Evolutionary conservation across 1,140 invertebrate genomes (phyloP).

Genomic region (Atta texana): DNA sequence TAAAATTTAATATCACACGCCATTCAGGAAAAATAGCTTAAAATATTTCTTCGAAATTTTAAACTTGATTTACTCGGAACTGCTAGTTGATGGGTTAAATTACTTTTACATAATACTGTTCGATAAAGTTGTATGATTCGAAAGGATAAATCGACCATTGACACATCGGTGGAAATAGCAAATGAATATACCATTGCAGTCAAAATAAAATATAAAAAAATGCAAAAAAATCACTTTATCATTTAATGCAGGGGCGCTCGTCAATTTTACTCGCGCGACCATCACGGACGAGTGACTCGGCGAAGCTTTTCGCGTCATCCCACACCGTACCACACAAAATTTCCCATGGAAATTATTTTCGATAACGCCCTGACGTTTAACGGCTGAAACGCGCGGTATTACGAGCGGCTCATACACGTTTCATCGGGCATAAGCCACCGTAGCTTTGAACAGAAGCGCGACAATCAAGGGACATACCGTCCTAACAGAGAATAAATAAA

Average conservation of each 20-base stretch:
- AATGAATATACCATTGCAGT: conserved; percentile 40
- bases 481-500: conserved; percentile 25
- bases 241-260: conserved; percentile 66
- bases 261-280: conserved; percentile 69
- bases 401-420: conserved; percentile 59
- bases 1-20: conserved; percentile 8
- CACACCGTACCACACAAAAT: conserved; percentile 57
- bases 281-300: conserved; percentile 71
- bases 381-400: conserved; percentile 67
- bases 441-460: neutral
- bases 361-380: conserved; percentile 65
- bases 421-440: conserved; percentile 53
- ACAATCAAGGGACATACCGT: conserved; percentile 9
- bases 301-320: conserved; percentile 63
- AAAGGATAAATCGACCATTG: conserved; percentile 35
- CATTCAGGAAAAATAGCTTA: neutral
- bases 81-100: conserved; percentile 16
- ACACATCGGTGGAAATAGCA: conserved; percentile 21
- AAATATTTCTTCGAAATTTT: conserved; percentile 45
- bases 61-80: conserved; percentile 11
- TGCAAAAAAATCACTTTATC: conserved; percentile 41
- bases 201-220: conserved; percentile 39
- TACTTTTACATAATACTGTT: conserved; percentile 41
- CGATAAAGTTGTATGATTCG: conserved; percentile 22
- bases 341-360: conserved; percentile 70